phyloP scores from a whole-genome alignment of 92 coral and sea anemone genomes.

The Umimayanthus chanpuru region DNA sequence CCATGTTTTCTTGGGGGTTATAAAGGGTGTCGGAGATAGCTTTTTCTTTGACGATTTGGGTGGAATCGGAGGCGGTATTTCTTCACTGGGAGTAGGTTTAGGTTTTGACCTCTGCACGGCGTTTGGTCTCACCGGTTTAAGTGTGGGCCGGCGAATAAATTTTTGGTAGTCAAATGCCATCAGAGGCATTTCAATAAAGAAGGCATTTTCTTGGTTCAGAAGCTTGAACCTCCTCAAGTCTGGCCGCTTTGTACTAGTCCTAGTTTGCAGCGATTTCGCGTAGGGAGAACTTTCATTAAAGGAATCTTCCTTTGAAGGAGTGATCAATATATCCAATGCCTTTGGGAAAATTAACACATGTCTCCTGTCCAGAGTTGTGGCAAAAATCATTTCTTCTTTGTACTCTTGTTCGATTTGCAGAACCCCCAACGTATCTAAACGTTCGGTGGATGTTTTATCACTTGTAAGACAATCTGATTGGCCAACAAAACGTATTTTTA shows the following conservation, averaged over 20 bases:
- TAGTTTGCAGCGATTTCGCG: conserved; percentile 16
- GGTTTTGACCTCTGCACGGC: conserved; percentile 20
- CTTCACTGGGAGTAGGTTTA: neutral
- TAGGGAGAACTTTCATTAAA: conserved; percentile 32
- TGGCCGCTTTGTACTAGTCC: conserved; percentile 31
- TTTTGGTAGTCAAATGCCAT: conserved; percentile 45
- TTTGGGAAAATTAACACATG: conserved; percentile 33
- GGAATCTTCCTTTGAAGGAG: conserved; percentile 32
- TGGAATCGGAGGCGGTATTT: conserved; percentile 36
- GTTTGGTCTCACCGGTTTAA: conserved; percentile 14
- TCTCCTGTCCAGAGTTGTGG: conserved; percentile 33
- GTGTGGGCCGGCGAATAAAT: conserved; percentile 35
- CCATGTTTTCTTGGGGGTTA: conserved; percentile 20
- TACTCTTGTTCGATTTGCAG: conserved; percentile 25
- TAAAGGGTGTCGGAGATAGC: conserved; percentile 13
- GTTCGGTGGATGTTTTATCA: neutral
- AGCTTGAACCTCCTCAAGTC: conserved; percentile 38
- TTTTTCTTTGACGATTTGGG: conserved; percentile 43
- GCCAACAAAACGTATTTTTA: conserved; percentile 31
- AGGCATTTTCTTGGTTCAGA: conserved; percentile 39
- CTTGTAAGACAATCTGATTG: neutral
- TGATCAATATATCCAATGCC: conserved; percentile 35
- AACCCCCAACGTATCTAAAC: conserved; percentile 24
- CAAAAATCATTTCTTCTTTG: conserved; percentile 39
- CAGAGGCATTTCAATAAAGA: conserved; percentile 33